These are phyloP conservation scores for Halotydeus destructor DNA, from an alignment of 1,140 invertebrate species.

Conservation along the genomic window DNA sequence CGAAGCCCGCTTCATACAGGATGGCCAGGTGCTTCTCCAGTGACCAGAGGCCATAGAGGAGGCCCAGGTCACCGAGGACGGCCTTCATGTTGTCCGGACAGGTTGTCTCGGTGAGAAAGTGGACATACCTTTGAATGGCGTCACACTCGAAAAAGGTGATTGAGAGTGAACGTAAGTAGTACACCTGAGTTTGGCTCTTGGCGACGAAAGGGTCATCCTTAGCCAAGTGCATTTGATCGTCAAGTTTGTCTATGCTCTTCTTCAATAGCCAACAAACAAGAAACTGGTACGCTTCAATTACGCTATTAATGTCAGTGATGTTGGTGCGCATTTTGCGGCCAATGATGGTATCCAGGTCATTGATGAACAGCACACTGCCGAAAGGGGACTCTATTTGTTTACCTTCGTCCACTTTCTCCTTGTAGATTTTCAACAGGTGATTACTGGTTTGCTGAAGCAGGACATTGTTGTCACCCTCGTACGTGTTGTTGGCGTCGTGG, in stretches of 20 bases:
- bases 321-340: conserved; percentile 18
- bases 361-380: conserved; percentile 39
- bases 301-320: conserved; percentile 32
- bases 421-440: conserved; percentile 44
- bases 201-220: conserved; percentile 45
- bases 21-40: conserved; percentile 16
- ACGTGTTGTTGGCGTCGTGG: conserved; percentile 78
- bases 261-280: conserved; percentile 47
- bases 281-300: conserved; percentile 55
- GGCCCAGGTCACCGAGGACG: conserved; percentile 14
- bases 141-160: conserved; percentile 44
- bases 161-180: conserved; percentile 46
- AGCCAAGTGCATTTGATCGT: conserved; percentile 23
- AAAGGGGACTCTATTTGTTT: conserved; percentile 29
- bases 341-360: conserved; percentile 23
- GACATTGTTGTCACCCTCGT: conserved; percentile 91
- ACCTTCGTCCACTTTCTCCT: conserved; percentile 11
- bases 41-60: conserved; percentile 20
- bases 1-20: conserved; percentile 18
- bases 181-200: conserved; percentile 59
- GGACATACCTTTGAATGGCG: conserved; percentile 5
- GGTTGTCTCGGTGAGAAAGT: conserved; percentile 3
- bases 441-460: conserved; percentile 83
- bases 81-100: conserved; percentile 5
- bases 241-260: conserved; percentile 37